Conservation (phyloP, 2,797 vertebrate species). For the Myotis pilosus region DNA sequence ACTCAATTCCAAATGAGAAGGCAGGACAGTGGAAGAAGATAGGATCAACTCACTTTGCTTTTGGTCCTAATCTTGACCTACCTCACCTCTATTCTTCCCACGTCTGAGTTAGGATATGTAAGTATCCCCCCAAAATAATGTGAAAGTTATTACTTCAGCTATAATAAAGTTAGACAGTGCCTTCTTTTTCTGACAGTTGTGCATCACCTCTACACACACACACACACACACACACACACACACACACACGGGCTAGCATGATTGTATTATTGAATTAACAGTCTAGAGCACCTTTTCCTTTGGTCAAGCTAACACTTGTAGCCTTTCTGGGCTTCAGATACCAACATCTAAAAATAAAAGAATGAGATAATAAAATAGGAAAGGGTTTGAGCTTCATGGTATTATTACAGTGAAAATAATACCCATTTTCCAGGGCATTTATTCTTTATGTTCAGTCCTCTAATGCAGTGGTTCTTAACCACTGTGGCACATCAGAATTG, state of each 20-base stretch:
- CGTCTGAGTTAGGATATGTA: background rate
- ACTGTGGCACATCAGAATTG: background rate
- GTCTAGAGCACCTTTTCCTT: background rate
- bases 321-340: background rate
- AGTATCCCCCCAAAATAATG: background rate
- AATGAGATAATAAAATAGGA: background rate
- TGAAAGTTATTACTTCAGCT: background rate
- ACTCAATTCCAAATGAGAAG: background rate
- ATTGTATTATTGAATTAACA: background rate
- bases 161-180: background rate
- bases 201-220: background rate
- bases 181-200: background rate
- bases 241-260: no score
- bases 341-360: background rate
- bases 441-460: background rate
- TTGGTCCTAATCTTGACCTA: background rate
- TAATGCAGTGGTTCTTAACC: no score
- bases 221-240: no score
- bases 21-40: background rate
- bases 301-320: background rate
- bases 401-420: background rate
- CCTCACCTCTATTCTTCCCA: fast-evolving
- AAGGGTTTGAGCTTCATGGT: background rate
- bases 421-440: background rate
- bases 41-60: background rate